Evolutionary conservation across 1,140 invertebrate species (phyloP).

Genomic region (Brachionus rotundiformis): DNA sequence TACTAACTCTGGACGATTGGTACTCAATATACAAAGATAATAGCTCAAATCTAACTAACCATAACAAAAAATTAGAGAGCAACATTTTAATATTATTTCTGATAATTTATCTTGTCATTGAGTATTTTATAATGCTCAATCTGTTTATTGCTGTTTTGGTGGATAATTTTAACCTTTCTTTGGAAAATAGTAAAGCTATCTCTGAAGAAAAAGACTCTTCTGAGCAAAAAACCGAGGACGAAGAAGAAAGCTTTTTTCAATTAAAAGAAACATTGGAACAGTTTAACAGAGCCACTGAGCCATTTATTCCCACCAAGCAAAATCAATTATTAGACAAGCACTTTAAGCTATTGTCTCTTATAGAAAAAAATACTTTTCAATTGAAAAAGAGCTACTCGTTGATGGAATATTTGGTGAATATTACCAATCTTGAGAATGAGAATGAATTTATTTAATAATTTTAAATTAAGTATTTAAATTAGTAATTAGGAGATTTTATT

Average conservation of each 20-base stretch:
- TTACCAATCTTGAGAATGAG: background rate
- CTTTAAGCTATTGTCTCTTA: background rate
- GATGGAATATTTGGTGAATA: background rate
- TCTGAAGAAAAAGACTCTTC: conserved; percentile 11
- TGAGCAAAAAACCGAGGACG: background rate
- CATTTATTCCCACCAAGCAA: background rate
- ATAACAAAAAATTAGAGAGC: background rate
- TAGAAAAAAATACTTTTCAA: conserved; percentile 8
- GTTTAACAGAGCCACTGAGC: conserved; percentile 4
- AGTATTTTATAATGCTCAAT: conserved; percentile 60
- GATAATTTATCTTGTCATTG: conserved; percentile 57
- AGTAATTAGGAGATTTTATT: background rate
- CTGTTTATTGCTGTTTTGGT: conserved; percentile 59
- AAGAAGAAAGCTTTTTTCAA: background rate
- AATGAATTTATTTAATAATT: background rate
- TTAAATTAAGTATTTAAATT: background rate
- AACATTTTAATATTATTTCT: conserved; percentile 55
- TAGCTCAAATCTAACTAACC: background rate
- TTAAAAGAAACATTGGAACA: conserved; percentile 9
- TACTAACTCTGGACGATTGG: conserved; percentile 56
- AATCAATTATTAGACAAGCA: background rate
- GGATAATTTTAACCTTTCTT: conserved; percentile 58
- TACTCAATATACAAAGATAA: conserved; percentile 55
- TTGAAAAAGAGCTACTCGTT: background rate
- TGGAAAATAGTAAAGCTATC: conserved; percentile 52